Evolutionary conservation across 1,140 invertebrate genomes (phyloP).

Genomic region (Proctacanthus coquilletti): DNA sequence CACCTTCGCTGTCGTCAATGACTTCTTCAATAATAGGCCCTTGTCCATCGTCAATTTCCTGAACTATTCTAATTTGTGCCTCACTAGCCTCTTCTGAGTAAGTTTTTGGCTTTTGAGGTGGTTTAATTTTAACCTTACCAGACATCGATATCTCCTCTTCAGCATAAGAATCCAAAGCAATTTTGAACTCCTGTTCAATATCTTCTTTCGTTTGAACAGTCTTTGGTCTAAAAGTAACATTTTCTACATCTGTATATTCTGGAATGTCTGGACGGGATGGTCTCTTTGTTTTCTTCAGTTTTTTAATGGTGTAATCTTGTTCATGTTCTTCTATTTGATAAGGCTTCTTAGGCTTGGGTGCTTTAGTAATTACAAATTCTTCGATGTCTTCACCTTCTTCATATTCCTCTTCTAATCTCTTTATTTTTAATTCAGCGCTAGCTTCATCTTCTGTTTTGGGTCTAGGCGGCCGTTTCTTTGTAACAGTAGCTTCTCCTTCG

Average conservation of each 20-base stretch:
- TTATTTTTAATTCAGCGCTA: conserved; percentile 24
- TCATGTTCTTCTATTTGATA: conserved; percentile 41
- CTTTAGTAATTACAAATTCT: conserved; percentile 24
- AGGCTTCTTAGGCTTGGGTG: conserved; percentile 17
- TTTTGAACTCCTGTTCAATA: conserved; percentile 73
- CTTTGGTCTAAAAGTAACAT: conserved; percentile 56
- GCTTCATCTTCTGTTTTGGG: conserved; percentile 19
- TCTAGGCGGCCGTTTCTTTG: conserved; percentile 25
- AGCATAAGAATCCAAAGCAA: conserved; percentile 63
- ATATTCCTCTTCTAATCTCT: conserved; percentile 26
- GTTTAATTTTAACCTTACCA: conserved; percentile 60
- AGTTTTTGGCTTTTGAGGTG: conserved; percentile 46
- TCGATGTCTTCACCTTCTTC: conserved; percentile 31
- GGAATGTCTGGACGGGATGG: conserved; percentile 42
- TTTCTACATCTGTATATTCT: conserved; percentile 54
- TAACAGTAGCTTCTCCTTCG: conserved; percentile 27
- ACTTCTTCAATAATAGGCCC: conserved; percentile 53
- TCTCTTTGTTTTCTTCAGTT: conserved; percentile 46
- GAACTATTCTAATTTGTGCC: conserved; percentile 51
- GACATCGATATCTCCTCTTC: conserved; percentile 76
- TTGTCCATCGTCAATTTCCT: conserved; percentile 49
- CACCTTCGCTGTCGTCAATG: conserved; percentile 39
- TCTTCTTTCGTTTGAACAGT: conserved; percentile 57
- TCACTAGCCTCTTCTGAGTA: conserved; percentile 56
- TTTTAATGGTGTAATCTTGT: conserved; percentile 56